Base-by-base conservation (phyloP, 2,113 vertebrate species). In the Spheniscus mendiculus region DNA sequence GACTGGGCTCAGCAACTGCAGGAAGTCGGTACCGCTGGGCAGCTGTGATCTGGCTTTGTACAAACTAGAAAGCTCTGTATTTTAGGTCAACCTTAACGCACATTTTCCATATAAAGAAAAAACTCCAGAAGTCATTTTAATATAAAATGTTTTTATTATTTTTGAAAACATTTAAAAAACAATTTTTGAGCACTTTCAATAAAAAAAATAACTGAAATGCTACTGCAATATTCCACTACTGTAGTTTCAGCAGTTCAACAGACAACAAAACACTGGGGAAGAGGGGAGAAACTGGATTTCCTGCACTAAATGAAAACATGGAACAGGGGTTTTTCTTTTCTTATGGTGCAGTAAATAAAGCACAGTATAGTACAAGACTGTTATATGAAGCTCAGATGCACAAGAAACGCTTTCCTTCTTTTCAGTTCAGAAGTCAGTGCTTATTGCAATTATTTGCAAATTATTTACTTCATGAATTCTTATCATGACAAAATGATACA, bases 81-180 rank as follows among this genome's bases (percentile, higher is more conserved):
- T 66, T 63, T 25, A 90, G 59, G 13, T 36, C 53, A 79, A 18
- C 20, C n/a, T 73, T 20, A 67, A 58, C 2, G 6, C 16, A 63
- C 3, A 1, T 38, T 61, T 83, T 66, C 36, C 70, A 73, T 6
- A 59, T 26, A 8, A 94, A 91, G 45, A 94, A 96, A 93, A 65
- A 23, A 9, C 45, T 73, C 42, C 32, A 62, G 42, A 79, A 78
- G 87, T 91, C 15, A 77, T 90, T 97, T 98, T 98, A 97, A 98
- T 99, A 99, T 99, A 99, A 99, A 99, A 99, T 99, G 98, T 97
- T 99, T 99, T 99, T 99, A 99, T 99, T 98, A 98, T 98, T 99
- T 99, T 98, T 99, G 99, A 99, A 99, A 99, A 99, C 98, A 99
- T 98, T 99, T 98, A 98, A 99, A 99, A 99, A 99, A 99, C 98